Evolutionary conservation across 2,888 invertebrate genomes (phyloP), one percentile per base, ranked within the genome.

Genomic region (Odontocolon sp.): DNA sequence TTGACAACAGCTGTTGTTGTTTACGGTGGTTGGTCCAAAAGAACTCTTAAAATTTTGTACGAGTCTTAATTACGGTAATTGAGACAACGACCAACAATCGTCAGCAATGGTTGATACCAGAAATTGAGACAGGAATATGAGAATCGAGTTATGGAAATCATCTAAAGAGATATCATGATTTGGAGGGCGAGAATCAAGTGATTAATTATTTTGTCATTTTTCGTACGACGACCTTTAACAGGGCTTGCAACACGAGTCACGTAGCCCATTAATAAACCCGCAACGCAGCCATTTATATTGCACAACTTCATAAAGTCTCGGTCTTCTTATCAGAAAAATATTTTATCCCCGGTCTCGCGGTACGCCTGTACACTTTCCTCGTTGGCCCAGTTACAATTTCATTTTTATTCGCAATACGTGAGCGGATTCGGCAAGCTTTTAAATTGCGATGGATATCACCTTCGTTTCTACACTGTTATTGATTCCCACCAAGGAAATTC

Each of bases 291-390:
- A 81, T 81, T 81, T 81, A 81, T 82, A 82, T 81, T 75, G 81
- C 78, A 68, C 78, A 80, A 81, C 80, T 81, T 81, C 80, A 81
- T 82, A 80, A 82, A 82, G 80, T 81, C 80, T 28, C 45, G 71
- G 73, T 72, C 74, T 76, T 81, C 81, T 82, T 82, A 82, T 82
- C 82, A 79, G 80, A 81, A 80, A 81, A 82, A 82, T 82, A 82
- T 81, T 82, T 80, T 80, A 82, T 70, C 76, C 78, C 56, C 77
- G 50, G 47, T 33, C 23, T 16, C 8, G 21, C 42, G 63, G 33
- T 57, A 38, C 50, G 14, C 47, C 16, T 36, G 33, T 56, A 75
- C 54, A 56, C 47, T 69, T 63, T 67, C 28, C 50, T 68, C 77
- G 71, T 79, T 81, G 79, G 80, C 80, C 79, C 73, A 81, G 79